A percentile compares a stretch with the other conserved stretches of the same genome.
phyloP scores from a whole-genome alignment of 1,140 invertebrate species.

The Hylaeus volcanicus region DNA sequence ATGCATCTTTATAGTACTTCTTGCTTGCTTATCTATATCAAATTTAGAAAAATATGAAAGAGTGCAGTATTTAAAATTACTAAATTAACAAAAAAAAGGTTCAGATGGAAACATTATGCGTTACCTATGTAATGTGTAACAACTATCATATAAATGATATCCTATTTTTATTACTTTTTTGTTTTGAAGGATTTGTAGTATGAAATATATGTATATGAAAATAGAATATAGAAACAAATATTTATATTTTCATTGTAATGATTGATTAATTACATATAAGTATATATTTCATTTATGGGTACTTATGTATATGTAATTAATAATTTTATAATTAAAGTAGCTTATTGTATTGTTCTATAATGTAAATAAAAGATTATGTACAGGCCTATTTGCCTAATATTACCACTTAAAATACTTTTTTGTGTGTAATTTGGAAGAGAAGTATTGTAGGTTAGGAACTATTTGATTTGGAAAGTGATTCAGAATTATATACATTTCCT shows the following conservation, averaged over 20 bases:
- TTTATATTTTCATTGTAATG: slow-evolving; percentile 1
- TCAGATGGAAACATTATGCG: background rate
- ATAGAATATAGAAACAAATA: slow-evolving; percentile 3
- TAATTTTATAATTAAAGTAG: slow-evolving; percentile 17
- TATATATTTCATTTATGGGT: background rate
- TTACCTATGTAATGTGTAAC: background rate
- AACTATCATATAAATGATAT: background rate
- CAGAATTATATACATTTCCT: slow-evolving; percentile 28
- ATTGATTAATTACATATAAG: too few species aligned
- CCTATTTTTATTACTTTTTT: background rate
- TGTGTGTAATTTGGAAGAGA: too few species aligned
- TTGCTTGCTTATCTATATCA: slow-evolving; percentile 39
- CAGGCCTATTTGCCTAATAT: too few species aligned
- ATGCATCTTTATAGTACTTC: slow-evolving; percentile 40
- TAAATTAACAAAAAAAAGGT: background rate
- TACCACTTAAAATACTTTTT: too few species aligned
- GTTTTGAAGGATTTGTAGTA: slow-evolving; percentile 2
- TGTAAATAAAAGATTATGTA: background rate
- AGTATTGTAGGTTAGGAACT: too few species aligned
- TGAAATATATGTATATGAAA: slow-evolving; percentile 3
- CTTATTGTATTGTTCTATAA: background rate
- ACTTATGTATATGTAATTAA: background rate
- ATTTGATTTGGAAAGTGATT: background rate
- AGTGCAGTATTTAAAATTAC: background rate
- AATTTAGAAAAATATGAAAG: background rate